A percentile compares a stretch with the other conserved stretches of the same genome.
Conservation (phyloP, 1,140 invertebrate species). For the Pseudomyrmex concolor region DNA sequence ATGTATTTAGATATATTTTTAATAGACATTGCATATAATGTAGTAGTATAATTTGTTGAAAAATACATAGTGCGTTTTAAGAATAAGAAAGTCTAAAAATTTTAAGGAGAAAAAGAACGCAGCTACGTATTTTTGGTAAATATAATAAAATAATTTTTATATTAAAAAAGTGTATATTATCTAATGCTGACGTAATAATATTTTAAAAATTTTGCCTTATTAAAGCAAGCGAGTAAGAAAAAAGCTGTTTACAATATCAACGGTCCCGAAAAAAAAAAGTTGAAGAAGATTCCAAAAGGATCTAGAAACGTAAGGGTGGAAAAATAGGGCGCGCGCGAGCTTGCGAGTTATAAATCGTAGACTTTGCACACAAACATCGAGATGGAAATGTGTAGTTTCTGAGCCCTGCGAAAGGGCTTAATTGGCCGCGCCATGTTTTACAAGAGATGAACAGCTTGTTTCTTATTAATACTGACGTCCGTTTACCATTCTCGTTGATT, state of each 20-base stretch:
- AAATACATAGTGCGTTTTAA: too few species aligned
- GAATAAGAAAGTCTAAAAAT: too few species aligned
- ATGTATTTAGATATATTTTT: too few species aligned
- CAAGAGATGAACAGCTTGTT: conserved; percentile 33
- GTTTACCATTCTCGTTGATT: conserved; percentile 11
- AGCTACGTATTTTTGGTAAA: too few species aligned
- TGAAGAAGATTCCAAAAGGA: conserved; percentile 60
- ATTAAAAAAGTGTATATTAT: not conserved
- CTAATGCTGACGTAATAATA: too few species aligned
- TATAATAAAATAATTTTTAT: too few species aligned
- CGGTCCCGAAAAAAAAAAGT: conserved; percentile 27
- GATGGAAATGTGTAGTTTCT: conserved; percentile 81
- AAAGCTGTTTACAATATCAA: conserved; percentile 52
- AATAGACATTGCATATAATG: too few species aligned
- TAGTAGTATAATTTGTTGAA: too few species aligned
- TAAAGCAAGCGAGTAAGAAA: conserved; percentile 28
- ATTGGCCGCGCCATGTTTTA: conserved; percentile 44
- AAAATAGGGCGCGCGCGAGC: conserved; percentile 77
- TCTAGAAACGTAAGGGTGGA: conserved; percentile 56
- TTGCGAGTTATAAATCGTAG: conserved; percentile 81
- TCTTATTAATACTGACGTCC: conserved; percentile 55
- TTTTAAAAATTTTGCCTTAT: conserved; percentile 49
- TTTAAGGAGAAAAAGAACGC: too few species aligned
- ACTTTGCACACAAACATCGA: conserved; percentile 79
- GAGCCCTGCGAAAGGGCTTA: conserved; percentile 68